Evolutionary conservation across 2,797 vertebrate genomes (phyloP).

Genomic region (Myotis planiceps): DNA sequence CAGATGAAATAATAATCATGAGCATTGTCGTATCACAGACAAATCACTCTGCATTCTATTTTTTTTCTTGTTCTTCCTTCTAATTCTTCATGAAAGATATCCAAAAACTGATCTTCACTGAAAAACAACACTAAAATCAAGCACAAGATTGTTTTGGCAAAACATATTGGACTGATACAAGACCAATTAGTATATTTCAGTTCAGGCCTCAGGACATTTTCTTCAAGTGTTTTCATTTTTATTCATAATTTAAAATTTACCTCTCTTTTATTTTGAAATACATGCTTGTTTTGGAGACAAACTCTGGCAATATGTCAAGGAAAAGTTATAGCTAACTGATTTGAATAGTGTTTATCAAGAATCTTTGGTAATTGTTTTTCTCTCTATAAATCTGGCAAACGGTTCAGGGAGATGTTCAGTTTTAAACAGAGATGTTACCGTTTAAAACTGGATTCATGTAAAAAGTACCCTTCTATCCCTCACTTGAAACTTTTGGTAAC

Average conservation of each 20-base stretch:
- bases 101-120: constrained; percentile 52
- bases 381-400: constrained; percentile 9
- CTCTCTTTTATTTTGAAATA: constrained; percentile 59
- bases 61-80: constrained; percentile 18
- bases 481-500: neutral
- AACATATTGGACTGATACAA: constrained; percentile 66
- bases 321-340: constrained; percentile 56
- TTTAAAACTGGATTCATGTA: neutral
- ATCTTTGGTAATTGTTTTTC: constrained; percentile 35
- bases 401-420: neutral
- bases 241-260: constrained; percentile 65
- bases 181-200: constrained; percentile 64
- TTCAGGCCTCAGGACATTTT: constrained; percentile 28
- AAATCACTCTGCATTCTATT: neutral
- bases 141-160: constrained; percentile 66
- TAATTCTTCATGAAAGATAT: constrained; percentile 45
- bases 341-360: constrained; percentile 48
- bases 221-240: constrained; percentile 67
- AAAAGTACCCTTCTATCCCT: constrained; percentile 10
- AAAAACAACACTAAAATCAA: constrained; percentile 66
- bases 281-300: constrained; percentile 50
- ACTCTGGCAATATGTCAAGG: constrained; percentile 7
- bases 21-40: neutral
- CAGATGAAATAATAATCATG: neutral
- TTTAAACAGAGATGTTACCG: constrained; percentile 43